A percentile compares a stretch with the other conserved stretches of the same genome.
phyloP scores from a whole-genome alignment of 2,113 vertebrate genomes.

The Lophochroa leadbeateri region DNA sequence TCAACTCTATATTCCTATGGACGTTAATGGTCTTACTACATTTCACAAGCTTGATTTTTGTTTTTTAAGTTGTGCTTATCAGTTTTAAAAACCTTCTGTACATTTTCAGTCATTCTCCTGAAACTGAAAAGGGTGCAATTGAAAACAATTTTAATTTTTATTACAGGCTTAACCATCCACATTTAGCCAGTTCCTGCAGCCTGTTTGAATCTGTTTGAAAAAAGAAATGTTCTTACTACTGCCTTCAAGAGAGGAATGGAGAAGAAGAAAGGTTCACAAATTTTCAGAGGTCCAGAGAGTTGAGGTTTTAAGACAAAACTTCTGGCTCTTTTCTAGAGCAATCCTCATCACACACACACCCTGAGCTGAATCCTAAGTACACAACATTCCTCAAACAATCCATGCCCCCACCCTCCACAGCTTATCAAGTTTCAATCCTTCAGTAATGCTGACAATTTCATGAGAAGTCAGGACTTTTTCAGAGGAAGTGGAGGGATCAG shows the following conservation, averaged over 20 bases:
- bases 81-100: not conserved
- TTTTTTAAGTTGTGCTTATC: not conserved
- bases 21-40: not conserved
- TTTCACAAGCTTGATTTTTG: not conserved
- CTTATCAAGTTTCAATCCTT: conserved; percentile 22
- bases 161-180: not conserved
- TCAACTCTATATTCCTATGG: not conserved
- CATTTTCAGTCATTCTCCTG: not conserved
- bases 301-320: not conserved
- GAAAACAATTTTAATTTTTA: not conserved
- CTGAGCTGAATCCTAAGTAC: not conserved
- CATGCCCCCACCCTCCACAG: not conserved
- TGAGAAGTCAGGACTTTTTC: conserved; percentile 8
- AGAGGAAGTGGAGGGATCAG: conserved; percentile 4
- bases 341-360: not conserved
- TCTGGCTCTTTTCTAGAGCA: not conserved
- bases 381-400: conserved; percentile 5
- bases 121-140: not conserved
- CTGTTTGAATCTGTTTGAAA: not conserved
- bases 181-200: not conserved
- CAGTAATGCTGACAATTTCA: conserved; percentile 23
- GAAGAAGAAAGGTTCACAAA: not conserved
- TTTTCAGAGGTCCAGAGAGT: not conserved
- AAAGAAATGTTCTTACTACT: not conserved
- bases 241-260: not conserved